Evolutionary conservation across 2,888 invertebrate genomes (phyloP), one percentile per base, ranked within the genome.

Genomic region (Spodoptera picta): DNA sequence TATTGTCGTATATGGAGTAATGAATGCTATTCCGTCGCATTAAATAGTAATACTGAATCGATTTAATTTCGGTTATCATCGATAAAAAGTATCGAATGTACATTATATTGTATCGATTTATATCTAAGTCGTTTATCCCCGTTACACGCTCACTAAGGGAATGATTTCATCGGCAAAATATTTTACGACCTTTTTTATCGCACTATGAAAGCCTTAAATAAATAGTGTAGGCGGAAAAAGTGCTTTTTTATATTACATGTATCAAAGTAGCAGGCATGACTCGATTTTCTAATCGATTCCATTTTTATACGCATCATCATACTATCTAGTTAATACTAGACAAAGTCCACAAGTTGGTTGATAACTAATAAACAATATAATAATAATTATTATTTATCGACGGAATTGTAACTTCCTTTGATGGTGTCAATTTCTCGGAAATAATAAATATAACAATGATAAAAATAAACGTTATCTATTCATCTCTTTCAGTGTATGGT

Each of bases 161-260:
- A 46, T 48, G 59, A 75, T 58, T 52, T 46, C 43, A 48, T 51
- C 52, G 45, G 27, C 42, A 58, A 70, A 74, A 75, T 64, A 62
- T 77, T 66, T 62, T 74, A 62, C 64, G 50, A 45, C 48, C 48
- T 48, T 59, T 75, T 74, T 78, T 68, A 78, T 73, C 55, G 65
- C 51, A 6, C 44, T 45, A 45, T 59, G 53, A 59, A 60, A 68
- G 52, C 67, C 51, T 60, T 71, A 71, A 51, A 70, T 71, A 65
- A 74, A 77, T 75, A 78, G 66, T 53, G 58, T 43, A 46, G 55
- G 58, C 49, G 36, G 56, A 60, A 61, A 52, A 60, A 72, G 48
- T 53, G 48, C 54, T 72, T 69, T 59, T 36, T 36, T 36, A 36
- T 36, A 36, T 36, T 36, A 36, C 0, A 36, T 36, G 36, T 36